Conservation (phyloP, 2,797 vertebrate species). For the Sebastes diploproa region DNA sequence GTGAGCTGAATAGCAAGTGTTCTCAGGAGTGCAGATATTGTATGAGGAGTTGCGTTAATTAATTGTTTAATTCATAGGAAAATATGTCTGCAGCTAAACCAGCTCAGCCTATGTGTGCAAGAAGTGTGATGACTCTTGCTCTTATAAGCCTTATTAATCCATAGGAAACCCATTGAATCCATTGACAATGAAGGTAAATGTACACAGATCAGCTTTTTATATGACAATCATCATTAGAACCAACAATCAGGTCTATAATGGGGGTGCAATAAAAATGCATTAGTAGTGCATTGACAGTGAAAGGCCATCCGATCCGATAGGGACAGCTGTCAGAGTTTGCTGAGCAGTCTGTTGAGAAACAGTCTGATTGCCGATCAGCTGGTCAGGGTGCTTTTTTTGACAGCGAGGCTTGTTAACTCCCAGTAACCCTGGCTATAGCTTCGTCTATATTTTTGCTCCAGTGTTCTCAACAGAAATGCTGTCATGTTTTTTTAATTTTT, state of each 20-base stretch:
- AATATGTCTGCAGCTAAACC: slow-evolving; percentile 7
- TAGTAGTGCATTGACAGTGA: slow-evolving; percentile 2
- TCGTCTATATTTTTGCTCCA: slow-evolving; percentile 14
- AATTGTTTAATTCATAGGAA: slow-evolving; percentile 27
- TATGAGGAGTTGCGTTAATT: slow-evolving; percentile 34
- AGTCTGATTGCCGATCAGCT: slow-evolving; percentile 26
- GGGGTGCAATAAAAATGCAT: neutral
- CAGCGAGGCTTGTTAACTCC: slow-evolving; percentile 1
- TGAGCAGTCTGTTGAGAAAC: slow-evolving; percentile 32
- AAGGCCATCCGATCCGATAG: slow-evolving; percentile 33
- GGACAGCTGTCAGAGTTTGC: slow-evolving; percentile 32
- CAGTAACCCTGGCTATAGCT: neutral
- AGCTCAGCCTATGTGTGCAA: slow-evolving; percentile 2
- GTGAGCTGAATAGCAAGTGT: slow-evolving; percentile 36
- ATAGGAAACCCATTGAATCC: neutral
- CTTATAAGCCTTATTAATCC: neutral
- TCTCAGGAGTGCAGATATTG: slow-evolving; percentile 29
- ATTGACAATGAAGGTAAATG: neutral
- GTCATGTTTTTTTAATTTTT: slow-evolving; percentile 16
- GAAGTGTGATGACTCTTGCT: neutral
- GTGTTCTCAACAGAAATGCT: slow-evolving; percentile 19
- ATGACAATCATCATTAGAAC: neutral
- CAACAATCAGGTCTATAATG: neutral
- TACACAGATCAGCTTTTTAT: neutral
- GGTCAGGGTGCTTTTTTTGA: slow-evolving; percentile 12